These are phyloP conservation scores for Onychostoma macrolepis DNA, from an alignment of 2,113 vertebrate species.

Conservation along the genomic window DNA sequence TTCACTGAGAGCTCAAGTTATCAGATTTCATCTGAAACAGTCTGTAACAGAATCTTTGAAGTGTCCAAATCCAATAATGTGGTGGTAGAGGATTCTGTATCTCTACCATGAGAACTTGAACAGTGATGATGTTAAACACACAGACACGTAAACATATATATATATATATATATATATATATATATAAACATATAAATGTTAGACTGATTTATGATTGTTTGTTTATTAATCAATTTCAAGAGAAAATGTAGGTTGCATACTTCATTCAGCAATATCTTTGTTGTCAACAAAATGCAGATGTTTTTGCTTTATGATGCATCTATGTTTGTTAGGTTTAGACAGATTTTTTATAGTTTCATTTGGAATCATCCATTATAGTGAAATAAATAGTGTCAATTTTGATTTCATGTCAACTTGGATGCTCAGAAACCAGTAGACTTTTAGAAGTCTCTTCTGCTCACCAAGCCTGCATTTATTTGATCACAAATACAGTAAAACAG, in stretches of 20 bases:
- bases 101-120: constrained; percentile 13
- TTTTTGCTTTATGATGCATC: not conserved
- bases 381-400: not conserved
- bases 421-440: not conserved
- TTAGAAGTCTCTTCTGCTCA: not conserved
- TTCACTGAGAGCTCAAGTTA: constrained; percentile 7
- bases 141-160: not conserved
- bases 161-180: not conserved
- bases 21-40: constrained; percentile 37
- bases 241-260: not conserved
- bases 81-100: not conserved
- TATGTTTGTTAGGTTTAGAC: not conserved
- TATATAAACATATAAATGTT: not conserved
- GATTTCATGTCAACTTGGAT: not conserved
- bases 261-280: not conserved
- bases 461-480: not conserved
- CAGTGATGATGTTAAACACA: constrained; percentile 15
- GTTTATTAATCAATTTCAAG: not conserved
- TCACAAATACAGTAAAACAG: not conserved
- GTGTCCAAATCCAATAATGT: constrained; percentile 24
- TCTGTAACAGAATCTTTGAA: constrained; percentile 22
- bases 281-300: not conserved
- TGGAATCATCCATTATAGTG: not conserved
- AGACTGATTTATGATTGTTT: not conserved
- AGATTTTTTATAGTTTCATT: not conserved